phyloP scores from a whole-genome alignment of 2,888 invertebrate species.

The Tromatobia lineatoria region DNA sequence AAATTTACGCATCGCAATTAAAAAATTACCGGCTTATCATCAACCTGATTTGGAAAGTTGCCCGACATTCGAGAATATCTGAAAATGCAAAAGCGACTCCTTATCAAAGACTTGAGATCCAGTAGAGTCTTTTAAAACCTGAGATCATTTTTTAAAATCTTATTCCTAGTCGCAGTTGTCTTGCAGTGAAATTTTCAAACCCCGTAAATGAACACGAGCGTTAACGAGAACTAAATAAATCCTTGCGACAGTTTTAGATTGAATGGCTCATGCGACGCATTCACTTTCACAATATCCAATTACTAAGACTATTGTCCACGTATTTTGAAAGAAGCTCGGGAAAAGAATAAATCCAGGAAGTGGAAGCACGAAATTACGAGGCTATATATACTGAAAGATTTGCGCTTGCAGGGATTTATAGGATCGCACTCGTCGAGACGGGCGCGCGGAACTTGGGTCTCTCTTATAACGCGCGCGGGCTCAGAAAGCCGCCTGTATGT shows the following conservation, averaged over 20 bases:
- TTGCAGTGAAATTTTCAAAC: neutral
- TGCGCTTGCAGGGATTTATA: conserved; percentile 47
- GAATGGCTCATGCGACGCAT: neutral
- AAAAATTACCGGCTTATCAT: no score
- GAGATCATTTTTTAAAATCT: neutral
- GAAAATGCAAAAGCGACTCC: no score
- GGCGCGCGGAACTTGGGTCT: conserved; percentile 1
- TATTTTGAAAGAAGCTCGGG: neutral
- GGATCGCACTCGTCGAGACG: conserved; percentile 46
- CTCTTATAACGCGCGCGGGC: conserved; percentile 30
- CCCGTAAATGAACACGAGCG: neutral
- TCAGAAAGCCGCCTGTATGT: conserved; percentile 76
- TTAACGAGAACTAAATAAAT: neutral
- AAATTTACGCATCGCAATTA: no score
- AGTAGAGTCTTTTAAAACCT: neutral
- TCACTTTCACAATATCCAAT: neutral
- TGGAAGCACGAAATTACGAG: conserved; percentile 41
- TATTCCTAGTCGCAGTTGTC: neutral
- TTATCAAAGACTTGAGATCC: no score
- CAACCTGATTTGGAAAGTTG: no score
- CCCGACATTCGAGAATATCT: no score
- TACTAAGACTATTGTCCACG: neutral
- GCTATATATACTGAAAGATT: neutral
- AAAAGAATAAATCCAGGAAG: neutral
- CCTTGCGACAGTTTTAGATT: neutral